Conservation (phyloP, 1,140 invertebrate species). For the Trypoxylus dichotomus region DNA sequence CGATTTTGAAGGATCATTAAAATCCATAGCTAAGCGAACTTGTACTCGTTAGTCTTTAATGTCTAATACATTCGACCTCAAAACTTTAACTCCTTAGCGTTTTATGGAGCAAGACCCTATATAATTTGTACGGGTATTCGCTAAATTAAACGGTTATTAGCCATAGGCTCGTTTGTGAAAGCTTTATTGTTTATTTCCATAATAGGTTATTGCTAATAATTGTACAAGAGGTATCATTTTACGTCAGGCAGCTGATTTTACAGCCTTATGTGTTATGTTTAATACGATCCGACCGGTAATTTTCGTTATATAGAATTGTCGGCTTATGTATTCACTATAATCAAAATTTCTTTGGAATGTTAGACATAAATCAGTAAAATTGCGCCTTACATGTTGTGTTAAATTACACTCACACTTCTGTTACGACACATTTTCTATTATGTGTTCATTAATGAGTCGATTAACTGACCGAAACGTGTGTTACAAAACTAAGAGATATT, state of each 20-base stretch:
- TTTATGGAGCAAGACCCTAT: neutral
- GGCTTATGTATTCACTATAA: too few relatives aligned
- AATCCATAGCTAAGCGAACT: neutral
- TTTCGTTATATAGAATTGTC: too few relatives aligned
- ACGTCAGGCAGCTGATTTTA: neutral
- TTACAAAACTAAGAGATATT: neutral
- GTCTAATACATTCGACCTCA: neutral
- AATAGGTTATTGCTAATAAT: neutral
- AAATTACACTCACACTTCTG: neutral
- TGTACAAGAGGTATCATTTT: neutral
- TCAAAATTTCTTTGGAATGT: too few relatives aligned
- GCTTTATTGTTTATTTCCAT: neutral
- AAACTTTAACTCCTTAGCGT: neutral
- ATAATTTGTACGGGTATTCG: neutral
- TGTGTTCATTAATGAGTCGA: neutral
- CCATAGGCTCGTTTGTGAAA: neutral
- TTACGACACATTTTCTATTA: neutral
- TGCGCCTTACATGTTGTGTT: too few relatives aligned
- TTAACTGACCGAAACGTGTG: neutral
- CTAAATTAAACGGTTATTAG: neutral
- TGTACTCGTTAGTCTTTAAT: neutral
- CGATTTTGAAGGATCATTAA: constrained; percentile 5
- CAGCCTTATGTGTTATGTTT: neutral
- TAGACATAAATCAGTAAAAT: too few relatives aligned
- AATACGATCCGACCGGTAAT: too few relatives aligned